Percentiles rank a stretch among this genome's conserved stretches.
phyloP scores from a whole-genome alignment of 2,888 invertebrate genomes.

The Marasmarcha lunaedactyla region DNA sequence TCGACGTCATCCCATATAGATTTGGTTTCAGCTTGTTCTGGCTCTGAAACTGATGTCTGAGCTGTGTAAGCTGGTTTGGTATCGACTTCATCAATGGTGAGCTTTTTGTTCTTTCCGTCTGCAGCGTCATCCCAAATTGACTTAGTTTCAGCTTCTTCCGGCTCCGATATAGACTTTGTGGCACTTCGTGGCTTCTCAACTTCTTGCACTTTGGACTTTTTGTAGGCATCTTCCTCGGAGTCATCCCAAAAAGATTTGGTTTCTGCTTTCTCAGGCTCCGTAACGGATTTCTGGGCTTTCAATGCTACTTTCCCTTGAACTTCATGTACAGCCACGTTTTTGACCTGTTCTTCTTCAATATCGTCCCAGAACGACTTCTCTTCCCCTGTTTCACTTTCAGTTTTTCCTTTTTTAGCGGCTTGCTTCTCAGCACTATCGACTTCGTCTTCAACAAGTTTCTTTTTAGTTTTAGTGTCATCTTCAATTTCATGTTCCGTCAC shows the following conservation, averaged over 20 bases:
- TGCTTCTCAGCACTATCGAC: slow-evolving; percentile 25
- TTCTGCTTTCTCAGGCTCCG: slow-evolving; percentile 29
- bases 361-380: slow-evolving; percentile 47
- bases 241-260: slow-evolving; percentile 47
- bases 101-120: slow-evolving; percentile 22
- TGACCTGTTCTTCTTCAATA: slow-evolving; percentile 25
- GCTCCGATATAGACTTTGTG: slow-evolving; percentile 26
- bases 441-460: slow-evolving; percentile 31
- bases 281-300: slow-evolving; percentile 30
- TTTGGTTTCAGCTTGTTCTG: slow-evolving; percentile 27
- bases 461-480: slow-evolving; percentile 33
- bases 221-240: slow-evolving; percentile 23
- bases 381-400: slow-evolving; percentile 29
- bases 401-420: slow-evolving; percentile 32
- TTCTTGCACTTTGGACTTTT: slow-evolving; percentile 29
- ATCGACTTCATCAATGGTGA: slow-evolving; percentile 29
- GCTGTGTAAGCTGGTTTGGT: slow-evolving; percentile 24
- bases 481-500: slow-evolving; percentile 61
- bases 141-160: slow-evolving; percentile 27
- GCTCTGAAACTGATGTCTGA: slow-evolving; percentile 33
- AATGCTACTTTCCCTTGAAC: slow-evolving; percentile 18
- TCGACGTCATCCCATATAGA: slow-evolving; percentile 29
- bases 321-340: slow-evolving; percentile 30
- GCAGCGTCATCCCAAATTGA: slow-evolving; percentile 29
- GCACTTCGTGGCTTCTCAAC: slow-evolving; percentile 22